Conservation (phyloP, 2,113 vertebrate species). For the Paratilapia polleni region DNA sequence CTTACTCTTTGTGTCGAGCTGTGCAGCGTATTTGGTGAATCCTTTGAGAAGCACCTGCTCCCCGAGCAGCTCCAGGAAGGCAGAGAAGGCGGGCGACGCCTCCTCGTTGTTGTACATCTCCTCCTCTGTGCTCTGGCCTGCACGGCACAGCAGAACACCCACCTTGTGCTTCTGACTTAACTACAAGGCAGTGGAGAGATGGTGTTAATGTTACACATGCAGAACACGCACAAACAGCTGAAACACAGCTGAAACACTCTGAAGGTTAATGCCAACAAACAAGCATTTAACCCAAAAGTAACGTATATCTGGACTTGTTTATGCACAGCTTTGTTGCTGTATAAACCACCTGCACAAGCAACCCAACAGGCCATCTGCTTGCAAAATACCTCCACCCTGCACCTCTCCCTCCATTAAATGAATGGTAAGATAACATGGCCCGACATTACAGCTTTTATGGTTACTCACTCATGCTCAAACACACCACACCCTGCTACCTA, state of each 20-base stretch:
- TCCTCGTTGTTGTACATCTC: slow-evolving; percentile 99
- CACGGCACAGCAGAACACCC: slow-evolving; percentile 92
- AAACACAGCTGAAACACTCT: slow-evolving; percentile 11
- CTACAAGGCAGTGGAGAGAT: slow-evolving; percentile 65
- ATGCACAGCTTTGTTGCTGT: neutral
- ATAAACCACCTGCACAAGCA: slow-evolving; percentile 41
- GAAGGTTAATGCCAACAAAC: slow-evolving; percentile 9
- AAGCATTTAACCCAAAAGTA: neutral
- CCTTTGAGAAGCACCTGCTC: slow-evolving; percentile 88
- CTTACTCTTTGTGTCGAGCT: slow-evolving; percentile 94
- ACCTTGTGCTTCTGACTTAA: slow-evolving; percentile 94
- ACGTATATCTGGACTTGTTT: neutral
- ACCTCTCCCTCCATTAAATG: slow-evolving; percentile 31
- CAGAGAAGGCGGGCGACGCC: slow-evolving; percentile 86
- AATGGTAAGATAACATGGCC: slow-evolving; percentile 45
- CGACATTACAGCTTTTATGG: slow-evolving; percentile 53
- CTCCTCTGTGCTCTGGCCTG: slow-evolving; percentile 93
- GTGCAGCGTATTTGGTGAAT: slow-evolving; percentile 91
- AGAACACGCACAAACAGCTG: neutral
- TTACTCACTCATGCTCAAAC: slow-evolving; percentile 37
- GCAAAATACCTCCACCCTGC: slow-evolving; percentile 4
- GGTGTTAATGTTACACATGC: slow-evolving; percentile 6
- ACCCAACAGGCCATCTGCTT: slow-evolving; percentile 20
- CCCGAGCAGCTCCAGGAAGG: slow-evolving; percentile 89
- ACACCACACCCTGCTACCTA: slow-evolving; percentile 44